phyloP scores from a whole-genome alignment of 1,140 invertebrate species.

The Caenorhabditis briggsae region DNA sequence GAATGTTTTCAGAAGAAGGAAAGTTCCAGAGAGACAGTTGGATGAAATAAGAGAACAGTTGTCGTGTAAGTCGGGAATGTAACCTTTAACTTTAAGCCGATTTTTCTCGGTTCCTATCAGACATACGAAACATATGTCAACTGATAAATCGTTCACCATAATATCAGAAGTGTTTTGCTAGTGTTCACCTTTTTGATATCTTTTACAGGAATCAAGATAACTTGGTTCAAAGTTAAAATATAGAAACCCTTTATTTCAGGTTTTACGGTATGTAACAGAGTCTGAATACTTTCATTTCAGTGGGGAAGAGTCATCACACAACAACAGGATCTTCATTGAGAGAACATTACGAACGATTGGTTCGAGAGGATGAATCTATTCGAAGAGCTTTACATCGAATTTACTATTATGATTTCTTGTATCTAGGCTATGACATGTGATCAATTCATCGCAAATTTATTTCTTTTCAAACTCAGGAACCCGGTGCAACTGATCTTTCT shows the following conservation, averaged over 20 bases:
- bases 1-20: background rate
- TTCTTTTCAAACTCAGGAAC: no score
- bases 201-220: no score
- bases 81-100: no score
- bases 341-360: background rate
- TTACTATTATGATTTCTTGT: constrained; percentile 9
- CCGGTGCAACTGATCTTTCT: no score
- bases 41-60: background rate
- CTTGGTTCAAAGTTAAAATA: no score
- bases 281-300: background rate
- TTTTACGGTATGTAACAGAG: no score
- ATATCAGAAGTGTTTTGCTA: no score
- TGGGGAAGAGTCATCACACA: background rate
- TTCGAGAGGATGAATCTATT: background rate
- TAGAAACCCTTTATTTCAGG: no score
- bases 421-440: background rate
- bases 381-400: constrained; percentile 1
- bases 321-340: background rate
- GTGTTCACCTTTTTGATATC: no score
- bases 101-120: no score
- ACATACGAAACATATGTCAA: no score
- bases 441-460: background rate
- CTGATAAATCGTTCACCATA: no score
- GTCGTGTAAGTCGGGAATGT: background rate
- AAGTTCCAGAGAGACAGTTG: background rate